Percentiles rank a stretch among this genome's conserved stretches.
Conservation (phyloP, 1,140 invertebrate species). For the Bombus vancouverensis region DNA sequence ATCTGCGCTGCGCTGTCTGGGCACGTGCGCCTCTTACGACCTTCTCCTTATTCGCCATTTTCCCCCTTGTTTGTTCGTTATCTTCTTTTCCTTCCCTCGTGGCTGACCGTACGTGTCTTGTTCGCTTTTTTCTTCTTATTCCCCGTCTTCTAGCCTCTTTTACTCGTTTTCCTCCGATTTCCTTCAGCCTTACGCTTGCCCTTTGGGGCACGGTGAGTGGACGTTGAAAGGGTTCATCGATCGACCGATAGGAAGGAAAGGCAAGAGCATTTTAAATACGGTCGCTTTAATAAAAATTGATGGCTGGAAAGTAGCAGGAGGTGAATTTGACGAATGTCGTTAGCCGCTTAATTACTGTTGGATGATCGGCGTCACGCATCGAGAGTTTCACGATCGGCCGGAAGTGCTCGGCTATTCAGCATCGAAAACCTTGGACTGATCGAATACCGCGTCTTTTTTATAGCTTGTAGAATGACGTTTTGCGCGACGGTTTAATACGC, state of each 20-base stretch:
- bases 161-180: not conserved
- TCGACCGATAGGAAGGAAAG: conserved; percentile 31
- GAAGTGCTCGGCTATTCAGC: not conserved
- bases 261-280: conserved; percentile 36
- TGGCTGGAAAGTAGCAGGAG: conserved; percentile 40
- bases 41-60: conserved; percentile 9
- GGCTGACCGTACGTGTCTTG: not conserved
- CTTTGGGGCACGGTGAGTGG: not conserved
- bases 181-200: not conserved
- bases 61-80: not conserved
- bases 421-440: not conserved
- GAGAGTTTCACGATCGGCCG: conserved; percentile 24
- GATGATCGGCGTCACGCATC: conserved; percentile 39
- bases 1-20: conserved; percentile 56
- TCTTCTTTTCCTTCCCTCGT: not conserved
- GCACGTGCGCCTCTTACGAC: conserved; percentile 54
- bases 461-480: not conserved
- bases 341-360: conserved; percentile 58
- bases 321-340: conserved; percentile 65
- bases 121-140: not conserved
- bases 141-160: not conserved
- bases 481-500: not conserved
- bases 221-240: conserved; percentile 62
- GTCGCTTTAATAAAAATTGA: conserved; percentile 64
- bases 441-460: not conserved